Evolutionary conservation across 2,113 vertebrate genomes (phyloP).

Genomic region (Psammodynastes pulverulentus): DNA sequence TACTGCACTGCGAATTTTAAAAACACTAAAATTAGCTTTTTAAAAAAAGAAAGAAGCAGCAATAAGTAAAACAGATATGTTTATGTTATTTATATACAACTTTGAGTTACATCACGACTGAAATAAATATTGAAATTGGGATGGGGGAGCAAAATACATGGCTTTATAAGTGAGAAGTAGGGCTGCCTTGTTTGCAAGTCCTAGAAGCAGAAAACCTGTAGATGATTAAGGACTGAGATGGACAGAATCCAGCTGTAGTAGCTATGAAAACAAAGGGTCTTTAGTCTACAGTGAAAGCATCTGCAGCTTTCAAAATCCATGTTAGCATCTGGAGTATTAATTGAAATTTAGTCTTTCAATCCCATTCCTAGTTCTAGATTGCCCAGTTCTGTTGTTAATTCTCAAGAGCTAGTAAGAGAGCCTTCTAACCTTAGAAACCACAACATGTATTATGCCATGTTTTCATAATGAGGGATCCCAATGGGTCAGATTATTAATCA

Average conservation of each 20-base stretch:
- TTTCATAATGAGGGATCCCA: neutral
- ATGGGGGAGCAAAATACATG: neutral
- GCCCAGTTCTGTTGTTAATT: neutral
- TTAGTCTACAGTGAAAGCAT: neutral
- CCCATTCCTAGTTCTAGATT: neutral
- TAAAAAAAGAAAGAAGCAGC: constrained; percentile 28
- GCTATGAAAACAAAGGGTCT: neutral
- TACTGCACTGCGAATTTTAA: constrained; percentile 42
- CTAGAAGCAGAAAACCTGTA: neutral
- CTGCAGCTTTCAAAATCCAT: neutral
- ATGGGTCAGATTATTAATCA: neutral
- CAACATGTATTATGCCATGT: neutral
- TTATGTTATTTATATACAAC: neutral
- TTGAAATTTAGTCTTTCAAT: constrained; percentile 1
- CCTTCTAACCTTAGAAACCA: neutral
- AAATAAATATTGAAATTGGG: neutral
- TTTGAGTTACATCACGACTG: neutral
- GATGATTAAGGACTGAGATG: neutral
- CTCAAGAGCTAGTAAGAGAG: neutral
- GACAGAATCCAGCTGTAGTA: neutral
- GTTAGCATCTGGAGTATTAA: neutral
- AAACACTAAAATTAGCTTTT: constrained; percentile 1
- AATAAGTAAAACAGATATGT: constrained; percentile 4
- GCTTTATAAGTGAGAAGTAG: neutral
- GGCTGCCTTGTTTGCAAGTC: neutral